A percentile compares a stretch with the other conserved stretches of the same genome.
Conservation (phyloP, 2,888 invertebrate species). For the Anthoptus insignis region DNA sequence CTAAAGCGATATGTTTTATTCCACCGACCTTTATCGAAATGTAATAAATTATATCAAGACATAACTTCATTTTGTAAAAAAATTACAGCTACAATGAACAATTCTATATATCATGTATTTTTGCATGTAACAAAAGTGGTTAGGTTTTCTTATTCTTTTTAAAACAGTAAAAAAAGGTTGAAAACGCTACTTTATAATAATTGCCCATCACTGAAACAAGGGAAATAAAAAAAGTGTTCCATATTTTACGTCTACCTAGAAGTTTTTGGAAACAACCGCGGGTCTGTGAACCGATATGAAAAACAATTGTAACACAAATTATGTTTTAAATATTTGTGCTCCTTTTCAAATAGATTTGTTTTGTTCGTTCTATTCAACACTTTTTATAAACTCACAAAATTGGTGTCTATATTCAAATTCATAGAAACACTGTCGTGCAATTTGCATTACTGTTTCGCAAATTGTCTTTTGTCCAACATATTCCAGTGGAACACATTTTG, state of each 20-base stretch:
- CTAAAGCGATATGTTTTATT: slow-evolving; percentile 15
- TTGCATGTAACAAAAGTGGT: background rate
- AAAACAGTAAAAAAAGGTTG: slow-evolving; percentile 34
- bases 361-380: slow-evolving; percentile 57
- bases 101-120: background rate
- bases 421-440: slow-evolving; percentile 63
- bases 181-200: slow-evolving; percentile 61
- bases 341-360: slow-evolving; percentile 57
- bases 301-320: slow-evolving; percentile 59
- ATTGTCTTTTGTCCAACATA: slow-evolving; percentile 29
- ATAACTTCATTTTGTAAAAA: too few species aligned
- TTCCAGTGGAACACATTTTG: slow-evolving; percentile 11
- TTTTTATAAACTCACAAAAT: slow-evolving; percentile 65
- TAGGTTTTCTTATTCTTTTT: background rate
- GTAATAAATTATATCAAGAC: slow-evolving; percentile 2
- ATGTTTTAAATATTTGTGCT: slow-evolving; percentile 54
- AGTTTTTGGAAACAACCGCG: slow-evolving; percentile 63
- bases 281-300: slow-evolving; percentile 56
- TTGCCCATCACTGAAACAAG: slow-evolving; percentile 54
- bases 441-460: slow-evolving; percentile 70
- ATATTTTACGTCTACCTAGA: slow-evolving; percentile 57
- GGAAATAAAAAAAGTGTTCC: slow-evolving; percentile 41
- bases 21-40: slow-evolving; percentile 12
- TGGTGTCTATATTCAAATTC: slow-evolving; percentile 75
- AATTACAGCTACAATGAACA: background rate